phyloP scores from a whole-genome alignment of 2,888 invertebrate genomes.

The Mesoligia furuncula region DNA sequence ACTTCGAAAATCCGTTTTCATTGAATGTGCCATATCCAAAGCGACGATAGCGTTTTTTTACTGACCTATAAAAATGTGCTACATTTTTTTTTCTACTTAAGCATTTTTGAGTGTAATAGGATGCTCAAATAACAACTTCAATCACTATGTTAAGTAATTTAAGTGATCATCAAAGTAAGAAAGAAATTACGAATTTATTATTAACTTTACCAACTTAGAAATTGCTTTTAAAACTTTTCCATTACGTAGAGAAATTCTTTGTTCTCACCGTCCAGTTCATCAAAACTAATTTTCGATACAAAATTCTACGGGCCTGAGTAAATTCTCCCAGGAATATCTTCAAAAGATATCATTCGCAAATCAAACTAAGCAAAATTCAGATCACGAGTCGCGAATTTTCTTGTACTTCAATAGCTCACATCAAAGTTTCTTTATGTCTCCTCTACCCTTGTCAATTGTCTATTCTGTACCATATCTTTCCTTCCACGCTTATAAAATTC shows the following conservation, averaged over 20 bases:
- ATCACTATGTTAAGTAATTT: constrained; percentile 15
- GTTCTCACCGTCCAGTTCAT: constrained; percentile 48
- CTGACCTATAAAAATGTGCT: not conserved
- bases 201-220: constrained; percentile 43
- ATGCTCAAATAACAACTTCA: not conserved
- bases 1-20: constrained; percentile 54
- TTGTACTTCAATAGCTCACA: constrained; percentile 80
- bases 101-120: not conserved
- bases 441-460: constrained; percentile 83
- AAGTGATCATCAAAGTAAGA: constrained; percentile 29
- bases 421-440: constrained; percentile 81
- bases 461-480: constrained; percentile 77
- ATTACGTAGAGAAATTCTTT: constrained; percentile 52
- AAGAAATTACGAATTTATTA: constrained; percentile 35
- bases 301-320: constrained; percentile 60
- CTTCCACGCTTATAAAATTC: constrained; percentile 66
- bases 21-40: constrained; percentile 48
- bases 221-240: constrained; percentile 51
- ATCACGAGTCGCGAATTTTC: constrained; percentile 80
- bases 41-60: not conserved
- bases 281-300: constrained; percentile 65
- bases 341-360: constrained; percentile 75
- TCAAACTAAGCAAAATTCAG: constrained; percentile 78
- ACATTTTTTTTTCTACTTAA: not conserved
- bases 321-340: constrained; percentile 63